Conservation (phyloP, 2,113 vertebrate species). For the Megaleporinus macrocephalus region DNA sequence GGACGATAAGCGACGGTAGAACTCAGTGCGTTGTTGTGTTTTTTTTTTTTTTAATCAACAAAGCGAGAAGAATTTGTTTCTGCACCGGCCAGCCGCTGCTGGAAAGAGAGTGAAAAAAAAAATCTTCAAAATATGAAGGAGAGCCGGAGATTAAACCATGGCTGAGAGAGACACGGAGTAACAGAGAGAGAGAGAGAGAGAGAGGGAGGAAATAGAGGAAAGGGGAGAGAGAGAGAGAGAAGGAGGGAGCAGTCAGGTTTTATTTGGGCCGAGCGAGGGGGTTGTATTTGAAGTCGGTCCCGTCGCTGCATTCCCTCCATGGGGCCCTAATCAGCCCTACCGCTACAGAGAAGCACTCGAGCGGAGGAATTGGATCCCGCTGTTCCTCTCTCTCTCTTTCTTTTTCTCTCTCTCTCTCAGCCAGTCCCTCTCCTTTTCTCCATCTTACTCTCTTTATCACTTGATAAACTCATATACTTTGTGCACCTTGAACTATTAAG, state of each 20-base stretch:
- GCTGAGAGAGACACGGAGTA: conserved; percentile 63
- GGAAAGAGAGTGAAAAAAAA: conserved; percentile 72
- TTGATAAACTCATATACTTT: conserved; percentile 38
- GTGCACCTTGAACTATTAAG: conserved; percentile 43
- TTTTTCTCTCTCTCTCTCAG: background rate
- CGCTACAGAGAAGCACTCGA: conserved; percentile 93
- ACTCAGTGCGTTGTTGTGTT: conserved; percentile 74
- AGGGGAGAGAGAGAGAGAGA: conserved; percentile 31
- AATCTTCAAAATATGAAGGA: conserved; percentile 95
- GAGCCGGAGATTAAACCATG: conserved; percentile 99
- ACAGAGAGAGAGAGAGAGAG: conserved; percentile 3
- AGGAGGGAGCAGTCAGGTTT: conserved; percentile 89
- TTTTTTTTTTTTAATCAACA: conserved; percentile 92
- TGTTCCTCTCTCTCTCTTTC: conserved; percentile 53
- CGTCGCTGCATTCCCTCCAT: conserved; percentile 49
- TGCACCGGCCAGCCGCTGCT: conserved; percentile 89
- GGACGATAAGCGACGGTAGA: conserved; percentile 95
- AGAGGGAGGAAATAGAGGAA: conserved; percentile 1
- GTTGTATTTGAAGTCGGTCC: conserved; percentile 95
- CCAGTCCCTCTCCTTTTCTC: conserved; percentile 10
- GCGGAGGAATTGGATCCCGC: conserved; percentile 93
- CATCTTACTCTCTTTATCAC: conserved; percentile 37
- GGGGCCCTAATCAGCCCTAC: conserved; percentile 85
- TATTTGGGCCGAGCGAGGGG: conserved; percentile 92
- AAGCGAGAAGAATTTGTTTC: conserved; percentile 96